Evolutionary conservation across 2,113 vertebrate genomes (phyloP), one percentile per base, ranked within the genome.

Genomic region (Menura novaehollandiae): DNA sequence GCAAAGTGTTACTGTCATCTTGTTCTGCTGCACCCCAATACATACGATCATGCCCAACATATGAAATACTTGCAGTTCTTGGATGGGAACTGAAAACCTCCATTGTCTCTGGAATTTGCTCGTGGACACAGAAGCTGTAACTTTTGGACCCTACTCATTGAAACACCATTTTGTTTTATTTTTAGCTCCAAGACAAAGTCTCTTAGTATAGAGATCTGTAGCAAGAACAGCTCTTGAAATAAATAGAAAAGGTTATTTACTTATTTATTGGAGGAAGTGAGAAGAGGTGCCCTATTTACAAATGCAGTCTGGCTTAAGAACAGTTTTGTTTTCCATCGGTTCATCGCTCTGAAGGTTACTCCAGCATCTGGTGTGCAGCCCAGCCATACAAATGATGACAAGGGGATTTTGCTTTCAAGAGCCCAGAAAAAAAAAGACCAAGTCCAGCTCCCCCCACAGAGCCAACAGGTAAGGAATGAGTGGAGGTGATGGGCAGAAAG

Each of bases 211-310:
- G 39, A 95, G 39, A 94, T 55, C 89, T 95, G 84, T 53, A 92
- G 89, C 89, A 66, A 89, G 15, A 30, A 78, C 89, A 93, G 63
- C 73, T 73, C 68, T 96, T 84, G 90, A 88, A 60, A 95, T 89
- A 95, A 96, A 94, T 78, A 94, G 47, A 89, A 95, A 75, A 47
- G 7, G 49, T 75, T 92, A 89, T 91, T 91, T 89, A 73, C 90
- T 78, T 69, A 84, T 95, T 95, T 93, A 91, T 76, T 95, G 80
- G 53, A 91, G 52, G 35, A 96, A 91, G 51, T 0, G 0, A 88
- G 85, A 43, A 68, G 39, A 91, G 72, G 18, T 64, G 33, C 27
- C 55, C 62, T 93, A 89, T 90, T 89, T 85, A 97, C 95, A 97
- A 78, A 91, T 1, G 13, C 32, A 39, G 32, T 41, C 69, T 73